Evolutionary conservation across 2,113 vertebrate species (phyloP).

Genomic region (Aythya baeri): DNA sequence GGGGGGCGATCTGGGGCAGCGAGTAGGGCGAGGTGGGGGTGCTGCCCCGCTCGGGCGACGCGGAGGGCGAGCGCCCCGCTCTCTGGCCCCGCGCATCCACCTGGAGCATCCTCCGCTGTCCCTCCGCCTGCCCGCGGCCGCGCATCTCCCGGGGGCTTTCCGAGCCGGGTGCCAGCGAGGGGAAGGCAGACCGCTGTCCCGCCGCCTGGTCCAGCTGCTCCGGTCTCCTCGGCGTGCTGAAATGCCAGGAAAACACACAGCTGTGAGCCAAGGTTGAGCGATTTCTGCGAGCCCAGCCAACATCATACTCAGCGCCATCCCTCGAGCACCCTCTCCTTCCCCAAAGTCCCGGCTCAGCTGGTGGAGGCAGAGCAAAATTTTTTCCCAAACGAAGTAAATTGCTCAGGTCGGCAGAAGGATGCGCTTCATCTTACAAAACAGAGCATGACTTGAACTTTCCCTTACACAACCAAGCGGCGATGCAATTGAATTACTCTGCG

Average conservation of each 20-base stretch:
- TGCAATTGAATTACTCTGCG: neutral
- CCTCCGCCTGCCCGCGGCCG: conserved; percentile 72
- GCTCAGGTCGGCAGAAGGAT: neutral
- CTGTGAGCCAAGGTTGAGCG: neutral
- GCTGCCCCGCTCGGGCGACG: conserved; percentile 89
- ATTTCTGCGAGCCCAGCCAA: neutral
- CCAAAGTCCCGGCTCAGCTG: neutral
- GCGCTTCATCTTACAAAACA: neutral
- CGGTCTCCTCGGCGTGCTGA: conserved; percentile 75
- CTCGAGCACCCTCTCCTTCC: neutral
- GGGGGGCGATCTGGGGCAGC: conserved; percentile 95
- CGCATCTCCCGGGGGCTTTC: conserved; percentile 73
- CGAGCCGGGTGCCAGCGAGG: conserved; percentile 66
- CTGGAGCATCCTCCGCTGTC: conserved; percentile 75
- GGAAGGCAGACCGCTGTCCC: conserved; percentile 72
- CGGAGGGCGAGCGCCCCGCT: conserved; percentile 79
- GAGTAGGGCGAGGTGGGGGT: conserved; percentile 96
- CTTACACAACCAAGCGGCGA: neutral
- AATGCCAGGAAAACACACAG: conserved; percentile 53
- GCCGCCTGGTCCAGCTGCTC: conserved; percentile 73
- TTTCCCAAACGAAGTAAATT: neutral
- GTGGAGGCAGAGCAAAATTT: neutral
- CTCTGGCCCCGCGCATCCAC: conserved; percentile 79
- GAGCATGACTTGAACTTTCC: neutral
- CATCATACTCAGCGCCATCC: fast-evolving